A percentile compares a stretch with the other conserved stretches of the same genome.
phyloP scores from a whole-genome alignment of 53 echinoderm and acorn worm genomes.

The Actinopyga echinites region DNA sequence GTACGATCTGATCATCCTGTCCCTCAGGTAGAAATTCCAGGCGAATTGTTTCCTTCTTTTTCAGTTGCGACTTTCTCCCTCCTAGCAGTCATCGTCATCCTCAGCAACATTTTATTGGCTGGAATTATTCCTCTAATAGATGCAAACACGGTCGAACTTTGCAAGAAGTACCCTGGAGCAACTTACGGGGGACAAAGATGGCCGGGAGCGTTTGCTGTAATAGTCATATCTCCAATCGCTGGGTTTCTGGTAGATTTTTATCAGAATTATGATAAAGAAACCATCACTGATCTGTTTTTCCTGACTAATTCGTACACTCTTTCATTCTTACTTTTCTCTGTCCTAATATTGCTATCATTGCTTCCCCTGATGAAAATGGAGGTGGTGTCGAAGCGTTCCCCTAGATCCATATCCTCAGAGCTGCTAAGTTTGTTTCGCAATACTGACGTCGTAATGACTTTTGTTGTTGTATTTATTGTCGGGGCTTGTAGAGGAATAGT shows the following conservation, averaged over 20 bases:
- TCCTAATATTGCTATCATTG: neutral
- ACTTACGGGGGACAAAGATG: conserved; percentile 32
- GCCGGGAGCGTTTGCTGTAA: conserved; percentile 5
- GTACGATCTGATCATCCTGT: neutral
- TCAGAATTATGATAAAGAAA: neutral
- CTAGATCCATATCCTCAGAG: neutral
- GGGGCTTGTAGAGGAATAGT: conserved; percentile 26
- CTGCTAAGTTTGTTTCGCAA: neutral
- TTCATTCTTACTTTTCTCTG: neutral
- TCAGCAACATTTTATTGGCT: neutral
- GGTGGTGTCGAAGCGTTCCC: neutral
- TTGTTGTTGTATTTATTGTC: neutral
- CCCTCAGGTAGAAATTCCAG: neutral
- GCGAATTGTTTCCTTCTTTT: neutral
- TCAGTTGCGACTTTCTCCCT: neutral
- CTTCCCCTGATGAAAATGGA: conserved; percentile 9
- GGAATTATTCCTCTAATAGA: conserved; percentile 2
- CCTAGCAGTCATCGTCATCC: neutral
- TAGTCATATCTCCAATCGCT: conserved; percentile 6
- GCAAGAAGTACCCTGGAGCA: conserved; percentile 7
- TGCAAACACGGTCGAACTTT: conserved; percentile 1
- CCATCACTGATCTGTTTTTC: neutral
- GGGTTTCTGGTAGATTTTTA: conserved; percentile 29
- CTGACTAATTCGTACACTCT: neutral
- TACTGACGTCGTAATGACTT: neutral